phyloP scores from a whole-genome alignment of 1,140 invertebrate species.

The Zaprionus gabonicus region DNA sequence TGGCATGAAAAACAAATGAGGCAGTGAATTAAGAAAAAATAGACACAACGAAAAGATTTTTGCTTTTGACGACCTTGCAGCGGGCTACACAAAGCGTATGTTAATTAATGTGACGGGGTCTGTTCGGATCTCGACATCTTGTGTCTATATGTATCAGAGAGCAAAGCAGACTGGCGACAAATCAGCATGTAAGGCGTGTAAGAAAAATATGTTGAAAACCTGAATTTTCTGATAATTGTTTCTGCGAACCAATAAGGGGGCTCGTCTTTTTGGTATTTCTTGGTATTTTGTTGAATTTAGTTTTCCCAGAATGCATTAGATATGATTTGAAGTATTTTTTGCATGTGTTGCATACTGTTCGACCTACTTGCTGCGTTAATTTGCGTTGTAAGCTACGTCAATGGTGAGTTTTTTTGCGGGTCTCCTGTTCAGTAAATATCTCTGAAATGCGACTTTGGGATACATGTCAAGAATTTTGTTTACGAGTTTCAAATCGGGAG shows the following conservation, averaged over 20 bases:
- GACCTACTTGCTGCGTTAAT: conserved; percentile 3
- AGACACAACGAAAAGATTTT: conserved; percentile 18
- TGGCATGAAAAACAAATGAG: conserved; percentile 56
- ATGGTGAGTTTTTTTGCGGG: conserved; percentile 12
- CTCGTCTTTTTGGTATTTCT: background rate
- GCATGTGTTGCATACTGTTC: background rate
- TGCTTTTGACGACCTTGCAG: conserved; percentile 36
- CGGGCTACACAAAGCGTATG: conserved; percentile 39
- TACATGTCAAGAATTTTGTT: conserved; percentile 66
- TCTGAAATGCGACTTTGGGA: conserved; percentile 54
- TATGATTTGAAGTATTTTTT: background rate
- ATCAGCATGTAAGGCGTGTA: conserved; percentile 36
- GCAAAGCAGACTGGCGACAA: conserved; percentile 48
- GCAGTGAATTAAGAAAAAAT: conserved; percentile 51
- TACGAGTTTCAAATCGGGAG: conserved; percentile 29
- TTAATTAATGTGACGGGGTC: conserved; percentile 49
- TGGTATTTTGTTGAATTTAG: background rate
- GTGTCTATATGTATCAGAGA: conserved; percentile 14
- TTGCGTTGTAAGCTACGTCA: conserved; percentile 52
- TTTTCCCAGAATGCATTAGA: background rate
- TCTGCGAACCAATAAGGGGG: conserved; percentile 14
- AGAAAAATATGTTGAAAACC: conserved; percentile 27
- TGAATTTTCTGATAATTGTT: conserved; percentile 1
- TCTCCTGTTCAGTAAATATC: conserved; percentile 12
- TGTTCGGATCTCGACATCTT: conserved; percentile 1